Base-by-base conservation (phyloP, 2,888 invertebrate species). In the Drosophila nigricruria region DNA sequence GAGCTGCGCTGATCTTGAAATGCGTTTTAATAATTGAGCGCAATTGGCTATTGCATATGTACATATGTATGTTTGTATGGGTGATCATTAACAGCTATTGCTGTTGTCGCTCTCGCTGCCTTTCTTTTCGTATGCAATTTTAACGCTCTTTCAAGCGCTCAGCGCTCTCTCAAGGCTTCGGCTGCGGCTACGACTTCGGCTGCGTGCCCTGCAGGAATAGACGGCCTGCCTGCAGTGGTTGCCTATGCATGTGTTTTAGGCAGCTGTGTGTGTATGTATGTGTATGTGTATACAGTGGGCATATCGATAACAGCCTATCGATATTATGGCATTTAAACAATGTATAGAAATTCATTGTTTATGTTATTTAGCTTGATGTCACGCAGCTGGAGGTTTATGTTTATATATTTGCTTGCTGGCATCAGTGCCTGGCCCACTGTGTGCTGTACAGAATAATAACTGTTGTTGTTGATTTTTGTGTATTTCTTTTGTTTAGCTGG, bases 341-440 rank as follows among this genome's bases (percentile, higher is more conserved):
- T 34, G 52, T 34, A 32, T 34, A 50, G 8, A 52, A 36, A 23
- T 52, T 10, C 4, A 52, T 36, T 52, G 53, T 53, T 53, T 36
- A 38, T 25, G 12, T 38, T 52, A 20, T 10, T 20, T 23, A 4
- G 0, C 30, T 42, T 40, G 12, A 16, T 36, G 42, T 36, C 18
- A 30, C 10, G 16, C 27, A 38, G 30, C 32, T 66, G 49, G n/a
- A n/a, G 18, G n/a, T 16, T 43, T 23, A 10, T 40, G 12, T 32
- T 25, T 18, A 23, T 54, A 43, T 40, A 10, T 36, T 64, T n/a
- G n/a, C n/a, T 25, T 4, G 25, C n/a, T 2, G 23, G 45, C 25
- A 16, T 45, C 43, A 57, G 53, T 49, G 60, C 3, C 66, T 65
- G 79, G 59, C 79, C 65, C 76, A 79, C 70, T 77, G 74, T 74